Evolutionary conservation across 2,888 invertebrate genomes (phyloP), one percentile per base, ranked within the genome.

Genomic region (Cataglyphis rosenhaueri): DNA sequence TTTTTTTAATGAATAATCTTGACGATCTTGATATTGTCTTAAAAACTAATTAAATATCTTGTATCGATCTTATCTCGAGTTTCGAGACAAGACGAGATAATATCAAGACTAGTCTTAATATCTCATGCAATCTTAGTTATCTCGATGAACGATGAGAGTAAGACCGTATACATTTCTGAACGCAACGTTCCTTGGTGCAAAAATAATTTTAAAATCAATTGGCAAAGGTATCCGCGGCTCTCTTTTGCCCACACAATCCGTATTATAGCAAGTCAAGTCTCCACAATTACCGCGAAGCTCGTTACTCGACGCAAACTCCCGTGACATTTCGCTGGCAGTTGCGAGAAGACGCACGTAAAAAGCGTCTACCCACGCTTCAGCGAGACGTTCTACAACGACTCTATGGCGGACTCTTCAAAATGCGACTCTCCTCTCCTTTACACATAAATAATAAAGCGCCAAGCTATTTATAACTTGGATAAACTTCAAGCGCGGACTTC

Each of bases 381-480:
- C 44, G 59, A 59, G 35, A 38, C 59, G 44, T 70, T 70, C 32
- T 29, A 29, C 15, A 57, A 25, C 10, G 8, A 44, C 44, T 44
- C 9, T 25, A 25, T 25, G 1, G 76, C 38, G 32, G 21, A 68
- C 41, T 68, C 57, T 70, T 78, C 59, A 4, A 48, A 78, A 78
- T 25, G 25, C 35, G 59, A 70, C 35, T 35, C 59, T 32, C 21
- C 18, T 48, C 38, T 32, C 21, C 18, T 48, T 25, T 21, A 5
- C 25, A 59, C n/a, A 32, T 25, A 25, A 25, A 21, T 70, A 78
- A 78, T 48, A 78, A 78, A 78, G 32, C 32, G 25, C 15, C 29
- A 4, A 41, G 3, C 44, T 78, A 78, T 78, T 78, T 78, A 78
- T 70, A 78, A 78, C 70, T 25, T 15, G 68, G n/a, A 29, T n/a